phyloP scores from a whole-genome alignment of 2,888 invertebrate species.

The Caenorhabditis macrosperma region DNA sequence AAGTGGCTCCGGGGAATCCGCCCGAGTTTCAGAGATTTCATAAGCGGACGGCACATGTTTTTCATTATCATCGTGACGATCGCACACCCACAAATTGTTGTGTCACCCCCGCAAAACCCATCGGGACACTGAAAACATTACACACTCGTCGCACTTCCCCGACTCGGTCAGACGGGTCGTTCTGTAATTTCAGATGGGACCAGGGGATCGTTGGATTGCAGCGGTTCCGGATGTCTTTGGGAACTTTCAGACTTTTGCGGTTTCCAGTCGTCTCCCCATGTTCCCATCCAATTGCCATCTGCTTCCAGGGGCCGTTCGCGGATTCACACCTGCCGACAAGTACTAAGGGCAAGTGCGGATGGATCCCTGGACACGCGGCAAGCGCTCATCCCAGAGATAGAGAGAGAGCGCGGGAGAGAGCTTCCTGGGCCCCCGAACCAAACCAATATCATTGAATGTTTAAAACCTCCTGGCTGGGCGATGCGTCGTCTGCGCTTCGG shows the following conservation, averaged over 20 bases:
- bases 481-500: slow-evolving; percentile 20
- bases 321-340: slow-evolving; percentile 3
- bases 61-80: slow-evolving; percentile 5
- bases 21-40: background rate
- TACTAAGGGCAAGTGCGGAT: slow-evolving; percentile 20
- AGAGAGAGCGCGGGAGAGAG: no score
- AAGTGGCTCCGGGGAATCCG: background rate
- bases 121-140: slow-evolving; percentile 2
- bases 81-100: background rate
- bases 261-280: background rate
- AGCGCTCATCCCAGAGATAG: background rate
- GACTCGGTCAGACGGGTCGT: no score
- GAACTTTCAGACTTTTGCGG: no score
- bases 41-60: background rate
- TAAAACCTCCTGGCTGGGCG: slow-evolving; percentile 32
- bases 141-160: slow-evolving; percentile 1
- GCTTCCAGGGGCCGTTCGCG: background rate
- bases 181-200: no score
- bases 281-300: background rate
- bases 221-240: no score
- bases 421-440: slow-evolving; percentile 35
- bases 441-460: slow-evolving; percentile 50
- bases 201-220: no score
- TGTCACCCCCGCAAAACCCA: background rate
- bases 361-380: slow-evolving; percentile 10